phyloP scores from a whole-genome alignment of 1,140 invertebrate genomes.

The Panagrolaimus sp. region DNA sequence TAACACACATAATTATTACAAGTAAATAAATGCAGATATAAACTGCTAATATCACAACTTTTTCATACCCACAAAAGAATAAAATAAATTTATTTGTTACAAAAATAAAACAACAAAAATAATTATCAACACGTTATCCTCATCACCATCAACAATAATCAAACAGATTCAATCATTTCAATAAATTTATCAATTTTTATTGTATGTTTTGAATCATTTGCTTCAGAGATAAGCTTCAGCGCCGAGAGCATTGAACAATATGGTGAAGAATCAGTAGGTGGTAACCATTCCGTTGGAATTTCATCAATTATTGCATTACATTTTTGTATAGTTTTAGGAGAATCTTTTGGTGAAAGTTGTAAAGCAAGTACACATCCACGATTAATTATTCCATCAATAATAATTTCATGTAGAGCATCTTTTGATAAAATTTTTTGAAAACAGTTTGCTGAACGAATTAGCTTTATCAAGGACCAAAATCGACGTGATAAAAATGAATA shows the following conservation, averaged over 20 bases:
- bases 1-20: too few relatives aligned
- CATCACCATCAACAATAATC: neutral
- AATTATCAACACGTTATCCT: neutral
- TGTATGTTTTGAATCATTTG: neutral
- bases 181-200: conserved; percentile 9
- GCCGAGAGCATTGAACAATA: neutral
- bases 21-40: neutral
- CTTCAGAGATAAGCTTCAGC: neutral
- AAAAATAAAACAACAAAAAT: neutral
- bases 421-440: conserved; percentile 32
- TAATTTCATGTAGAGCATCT: conserved; percentile 26
- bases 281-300: conserved; percentile 21
- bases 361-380: conserved; percentile 29
- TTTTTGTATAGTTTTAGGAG: conserved; percentile 25
- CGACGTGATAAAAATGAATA: conserved; percentile 28
- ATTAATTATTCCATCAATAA: conserved; percentile 34
- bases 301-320: conserved; percentile 28
- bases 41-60: neutral
- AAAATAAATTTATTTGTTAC: neutral
- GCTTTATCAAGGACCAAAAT: conserved; percentile 30
- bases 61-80: neutral
- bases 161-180: neutral
- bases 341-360: conserved; percentile 28
- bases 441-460: conserved; percentile 26
- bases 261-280: neutral